Evolutionary conservation across 2,113 vertebrate genomes (phyloP), one percentile per base, ranked within the genome.

Genomic region (Chaenogobius annularis): DNA sequence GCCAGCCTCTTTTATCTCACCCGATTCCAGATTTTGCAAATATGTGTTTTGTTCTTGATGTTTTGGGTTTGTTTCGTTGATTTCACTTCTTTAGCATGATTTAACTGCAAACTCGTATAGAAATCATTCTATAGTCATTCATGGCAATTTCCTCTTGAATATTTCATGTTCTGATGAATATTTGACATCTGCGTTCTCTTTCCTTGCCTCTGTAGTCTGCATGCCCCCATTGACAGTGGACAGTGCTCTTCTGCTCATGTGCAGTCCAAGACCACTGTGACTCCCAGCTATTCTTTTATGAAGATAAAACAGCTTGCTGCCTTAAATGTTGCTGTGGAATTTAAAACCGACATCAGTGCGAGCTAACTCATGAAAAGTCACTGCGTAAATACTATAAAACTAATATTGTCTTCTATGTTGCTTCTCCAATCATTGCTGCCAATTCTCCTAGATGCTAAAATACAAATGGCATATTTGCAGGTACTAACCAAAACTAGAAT

Each of bases 151-250:
- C n/a, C 62, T 40, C 40, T 3, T 65, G 40, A 65, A 65, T 66
- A 47, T 23, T 66, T 66, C 5, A 66, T 65, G 62, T 22, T 63
- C 17, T 43, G 43, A 66, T 66, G n/a, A 14, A 66, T 66, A 66
- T 66, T 66, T 47, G 13, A 66, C 47, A 47, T 8, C 40, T 66
- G 3, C 14, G 1, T 63, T 37, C 37, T 23, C 40, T 46, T 22
- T 47, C 40, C 64, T 47, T 10, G 44, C 19, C 20, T 26, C 10
- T 61, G 13, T 59, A 40, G 31, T 63, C 9, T 43, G 19, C 3
- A 11, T 23, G n/a, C n/a, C 47, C 6, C 43, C 43, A 20, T 22
- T 22, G 12, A 65, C 63, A 43, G 19, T 22, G n/a, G 40, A 47
- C 17, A 43, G 37, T 46, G 44, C 11, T 11, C 62, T 40, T 12